Evolutionary conservation across 1,140 invertebrate genomes (phyloP).

Genomic region (Thaumetopoea pityocampa): DNA sequence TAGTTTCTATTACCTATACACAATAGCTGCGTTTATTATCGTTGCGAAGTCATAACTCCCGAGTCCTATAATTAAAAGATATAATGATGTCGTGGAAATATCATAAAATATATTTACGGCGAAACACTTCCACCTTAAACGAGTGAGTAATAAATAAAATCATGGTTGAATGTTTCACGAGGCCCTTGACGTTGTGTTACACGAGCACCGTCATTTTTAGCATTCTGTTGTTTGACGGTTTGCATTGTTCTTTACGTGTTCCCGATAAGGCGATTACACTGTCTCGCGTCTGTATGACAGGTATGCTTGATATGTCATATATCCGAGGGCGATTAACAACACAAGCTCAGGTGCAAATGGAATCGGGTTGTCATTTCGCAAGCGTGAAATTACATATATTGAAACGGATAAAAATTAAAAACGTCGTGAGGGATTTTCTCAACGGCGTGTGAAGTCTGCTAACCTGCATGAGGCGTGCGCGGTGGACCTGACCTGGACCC

Average conservation of each 20-base stretch:
- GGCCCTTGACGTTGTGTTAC: conserved; percentile 19
- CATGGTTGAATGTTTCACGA: conserved; percentile 43
- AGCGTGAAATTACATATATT: conserved; percentile 15
- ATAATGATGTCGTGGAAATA: conserved; percentile 47
- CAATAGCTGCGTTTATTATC: conserved; percentile 19
- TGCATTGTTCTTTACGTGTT: conserved; percentile 21
- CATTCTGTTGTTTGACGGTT: conserved; percentile 21
- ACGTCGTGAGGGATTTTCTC: not conserved
- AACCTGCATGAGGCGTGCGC: no score
- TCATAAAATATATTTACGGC: conserved; percentile 48
- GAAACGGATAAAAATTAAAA: conserved; percentile 5
- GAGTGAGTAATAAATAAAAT: conserved; percentile 34
- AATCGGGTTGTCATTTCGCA: conserved; percentile 2
- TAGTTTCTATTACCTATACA: conserved; percentile 15
- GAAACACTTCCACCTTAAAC: conserved; percentile 44
- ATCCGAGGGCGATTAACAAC: not conserved
- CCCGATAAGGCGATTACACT: conserved; percentile 13
- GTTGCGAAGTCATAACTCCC: conserved; percentile 25
- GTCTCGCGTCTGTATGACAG: conserved; percentile 3
- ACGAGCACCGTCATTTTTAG: conserved; percentile 28
- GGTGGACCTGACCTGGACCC: no score
- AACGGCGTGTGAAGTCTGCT: no score
- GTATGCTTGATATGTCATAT: no score
- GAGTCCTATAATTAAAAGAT: conserved; percentile 31
- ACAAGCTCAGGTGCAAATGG: conserved; percentile 4